Conservation (phyloP, 1,140 invertebrate species). For the Drosophila subobscura region DNA sequence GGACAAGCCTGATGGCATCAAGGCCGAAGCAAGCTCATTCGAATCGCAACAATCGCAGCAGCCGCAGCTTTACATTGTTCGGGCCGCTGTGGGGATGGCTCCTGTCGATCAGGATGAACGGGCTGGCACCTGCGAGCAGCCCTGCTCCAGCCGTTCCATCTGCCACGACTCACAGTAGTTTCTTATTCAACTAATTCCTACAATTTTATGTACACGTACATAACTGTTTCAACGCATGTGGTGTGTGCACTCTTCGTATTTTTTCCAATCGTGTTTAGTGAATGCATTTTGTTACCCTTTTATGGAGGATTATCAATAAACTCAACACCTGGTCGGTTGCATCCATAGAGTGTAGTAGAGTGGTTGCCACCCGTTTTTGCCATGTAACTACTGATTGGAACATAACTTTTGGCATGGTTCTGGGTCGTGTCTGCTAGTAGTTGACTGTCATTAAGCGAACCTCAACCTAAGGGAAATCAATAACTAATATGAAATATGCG, state of each 20-base stretch:
- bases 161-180: too few species aligned
- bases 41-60: too few species aligned
- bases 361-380: background rate
- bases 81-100: too few species aligned
- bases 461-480: conserved; percentile 57
- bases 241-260: conserved; percentile 4
- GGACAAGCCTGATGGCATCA: too few species aligned
- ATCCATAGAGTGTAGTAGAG: background rate
- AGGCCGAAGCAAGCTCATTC: too few species aligned
- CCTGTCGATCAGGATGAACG: background rate
- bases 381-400: conserved; percentile 26
- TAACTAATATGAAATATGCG: conserved; percentile 47
- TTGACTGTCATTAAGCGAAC: conserved; percentile 17
- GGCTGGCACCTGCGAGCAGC: background rate
- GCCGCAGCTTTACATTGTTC: too few species aligned
- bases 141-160: background rate
- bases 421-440: conserved; percentile 9
- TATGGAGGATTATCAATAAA: background rate
- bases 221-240: conserved; percentile 19
- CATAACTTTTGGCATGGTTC: background rate
- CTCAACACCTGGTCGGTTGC: background rate
- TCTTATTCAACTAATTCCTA: too few species aligned
- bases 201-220: conserved; percentile 1
- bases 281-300: conserved; percentile 1
- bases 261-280: conserved; percentile 5